Conservation (phyloP, 2,113 vertebrate genomes). For the Lepidothrix coronata region DNA sequence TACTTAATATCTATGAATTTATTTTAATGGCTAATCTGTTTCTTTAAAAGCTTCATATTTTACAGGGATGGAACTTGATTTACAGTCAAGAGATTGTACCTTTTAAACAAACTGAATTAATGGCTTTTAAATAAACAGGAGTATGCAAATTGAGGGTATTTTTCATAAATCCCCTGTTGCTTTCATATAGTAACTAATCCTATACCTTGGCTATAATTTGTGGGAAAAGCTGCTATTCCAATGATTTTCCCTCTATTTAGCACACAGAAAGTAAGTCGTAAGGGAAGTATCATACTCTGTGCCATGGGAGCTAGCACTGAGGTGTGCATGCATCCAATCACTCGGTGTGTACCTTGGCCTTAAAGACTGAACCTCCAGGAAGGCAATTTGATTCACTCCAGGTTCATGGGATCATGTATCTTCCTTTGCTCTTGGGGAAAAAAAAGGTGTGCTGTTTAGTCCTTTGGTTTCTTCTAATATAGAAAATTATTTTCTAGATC, state of each 20-base stretch:
- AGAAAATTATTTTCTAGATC: neutral
- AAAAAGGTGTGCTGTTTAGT: neutral
- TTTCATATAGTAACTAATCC: neutral
- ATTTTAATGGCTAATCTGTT: neutral
- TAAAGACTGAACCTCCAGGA: neutral
- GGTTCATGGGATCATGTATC: neutral
- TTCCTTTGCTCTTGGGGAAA: neutral
- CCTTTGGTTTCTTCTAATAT: neutral
- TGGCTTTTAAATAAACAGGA: neutral
- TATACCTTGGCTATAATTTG: neutral
- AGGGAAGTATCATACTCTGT: neutral
- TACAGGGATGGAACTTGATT: neutral
- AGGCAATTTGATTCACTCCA: neutral
- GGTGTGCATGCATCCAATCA: neutral
- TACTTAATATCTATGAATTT: neutral
- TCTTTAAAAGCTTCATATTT: neutral
- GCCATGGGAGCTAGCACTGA: neutral
- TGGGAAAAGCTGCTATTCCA: neutral
- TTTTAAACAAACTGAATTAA: neutral
- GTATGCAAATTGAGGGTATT: neutral
- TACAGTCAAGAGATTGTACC: neutral
- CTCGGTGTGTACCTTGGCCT: accelerated
- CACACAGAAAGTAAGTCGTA: neutral
- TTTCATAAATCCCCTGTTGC: neutral
- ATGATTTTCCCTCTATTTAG: neutral